Base-by-base conservation (phyloP, 2,113 vertebrate genomes). In the Tachuris rubrigastra region DNA sequence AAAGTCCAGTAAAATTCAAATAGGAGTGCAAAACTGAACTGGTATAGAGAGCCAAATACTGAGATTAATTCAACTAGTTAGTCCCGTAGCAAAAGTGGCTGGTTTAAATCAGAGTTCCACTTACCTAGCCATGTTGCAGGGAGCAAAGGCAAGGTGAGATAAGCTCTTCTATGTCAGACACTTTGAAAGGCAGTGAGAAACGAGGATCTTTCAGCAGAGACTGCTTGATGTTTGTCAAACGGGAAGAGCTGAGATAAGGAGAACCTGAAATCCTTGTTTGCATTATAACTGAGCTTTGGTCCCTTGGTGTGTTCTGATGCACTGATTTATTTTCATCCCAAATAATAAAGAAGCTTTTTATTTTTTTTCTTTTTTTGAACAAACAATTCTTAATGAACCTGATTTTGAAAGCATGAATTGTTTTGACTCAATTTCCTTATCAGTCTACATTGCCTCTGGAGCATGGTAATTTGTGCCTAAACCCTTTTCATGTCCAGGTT, bases 1-100 rank as follows among this genome's bases (percentile, higher is more conserved):
- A 93, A 94, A 94, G 85, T 72, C 79, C 88, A 96, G 95, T 94
- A 93, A 96, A 97, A 96, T 74, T 95, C 88, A 94, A 93, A 93
- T 65, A 46, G 35, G 47, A 93, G 24, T 12, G 20, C 50, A 84
- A 90, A 96, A 95, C 50, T 80, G 82, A 92, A 65, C 52, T 72
- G 37, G 5, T 67, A 94, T 78, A 74, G 56, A 80, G 50, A 85
- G 85, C 59, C 59, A 84, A 93, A 81, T 33, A 52, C 52, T n/a
- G 68, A 94, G 44, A 81, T 84, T 71, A 80, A 42, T 92, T 95
- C 90, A 92, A 27, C 41, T 44, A 65, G 75, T 71, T 78, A 87
- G 6, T 37, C 8, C 60, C 2, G 0, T 42, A 68, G 44, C 1
- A 7, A 7, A 87, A 90, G 12, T 6, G n/a, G 2, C 4, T 71